Base-by-base conservation (phyloP, 2,113 vertebrate genomes). In the Grammomys surdaster region DNA sequence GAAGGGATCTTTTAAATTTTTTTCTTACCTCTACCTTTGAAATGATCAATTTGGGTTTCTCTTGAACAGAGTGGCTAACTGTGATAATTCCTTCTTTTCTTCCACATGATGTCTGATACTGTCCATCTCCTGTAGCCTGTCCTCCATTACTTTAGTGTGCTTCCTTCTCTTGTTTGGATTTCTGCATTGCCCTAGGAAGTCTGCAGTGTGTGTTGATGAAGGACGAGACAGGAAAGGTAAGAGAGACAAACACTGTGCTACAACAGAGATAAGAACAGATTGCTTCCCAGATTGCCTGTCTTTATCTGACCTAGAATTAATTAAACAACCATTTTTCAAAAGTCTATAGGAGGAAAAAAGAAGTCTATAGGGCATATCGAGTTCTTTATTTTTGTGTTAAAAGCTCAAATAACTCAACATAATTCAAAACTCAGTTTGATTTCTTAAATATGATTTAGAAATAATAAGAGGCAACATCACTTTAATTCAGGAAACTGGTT, bases 161-260 rank as follows among this genome's bases (percentile, higher is more conserved):
- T 98, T 98, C 98, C 98, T 98, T 98, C 98, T 98, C 97, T 98
- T 98, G 98, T 98, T 98, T 98, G 98, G 96, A 98, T 98, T 97
- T 98, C 98, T 98, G 91, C 98, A 98, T 98, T 98, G 97, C 98
- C 98, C 94, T 99, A 98, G 98, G 97, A 98, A 91, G 92, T 98
- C 98, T 98, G 93, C 98, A 98, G 17, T 98, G 96, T 98, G 98
- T 98, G 97, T 98, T 98, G 98, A 98, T 98, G 98, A 98, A 98
- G 98, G 98, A 96, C 97, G 33, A 94, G 98, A 98, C 94, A 98
- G 98, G 98, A 98, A 98, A 99, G 98, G 98, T 99, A 99, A 99
- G 98, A 98, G 96, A 97, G 94, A 98, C 93, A 90, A 98, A 98
- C 81, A 96, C 97, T 96, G 96, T 95, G 93, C 87, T 82, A 82